Evolutionary conservation across 1,140 invertebrate species (phyloP), one percentile per base, ranked within the genome.

Genomic region (Zaprionus kolodkinae): DNA sequence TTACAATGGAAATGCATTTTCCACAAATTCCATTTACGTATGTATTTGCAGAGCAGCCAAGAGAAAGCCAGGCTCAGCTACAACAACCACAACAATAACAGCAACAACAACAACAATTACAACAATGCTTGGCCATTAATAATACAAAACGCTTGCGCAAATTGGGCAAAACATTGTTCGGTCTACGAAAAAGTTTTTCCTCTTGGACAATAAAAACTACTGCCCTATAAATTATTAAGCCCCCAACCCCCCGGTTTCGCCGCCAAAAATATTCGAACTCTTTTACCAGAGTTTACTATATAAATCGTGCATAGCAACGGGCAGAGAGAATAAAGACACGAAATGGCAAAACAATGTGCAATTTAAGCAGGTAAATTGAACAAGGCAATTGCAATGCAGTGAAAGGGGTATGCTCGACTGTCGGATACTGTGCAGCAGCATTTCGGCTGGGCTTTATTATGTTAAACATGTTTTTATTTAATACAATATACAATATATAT

Each of bases 201-300:
- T 7, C 15, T 3, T 40, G 33, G 7, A 17, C 11, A n/a, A 38
- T 17, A 25, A 60, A 68, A 60, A 40, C 45, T 25, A 50, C 45
- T 21, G 17, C 45, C 45, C 79, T 80, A 88, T 87, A 84, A 88
- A 88, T 87, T 83, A 87, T 87, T 73, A 77, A 56, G n/a, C 38
- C 3, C 40, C n/a, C 40, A 30, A 30, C 6, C 3, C 27, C 27
- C 27, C 27, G 27, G 0, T 15, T n/a, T 6, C n/a, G n/a, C n/a
- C 40, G 3, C 21, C 73, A 67, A 76, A 68, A 75, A 79, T 80
- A 56, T 71, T 79, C 76, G 77, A 45, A 61, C 81, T 77, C 50
- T 83, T 79, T 70, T 62, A 33, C 3, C 59, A 52, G 64, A 61
- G 55, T 52, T 9, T 6, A 63, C 66, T 85, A 78, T 78, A 78